phyloP scores from a whole-genome alignment of 2,888 invertebrate genomes.

The Nephrocerus scutellatus region DNA sequence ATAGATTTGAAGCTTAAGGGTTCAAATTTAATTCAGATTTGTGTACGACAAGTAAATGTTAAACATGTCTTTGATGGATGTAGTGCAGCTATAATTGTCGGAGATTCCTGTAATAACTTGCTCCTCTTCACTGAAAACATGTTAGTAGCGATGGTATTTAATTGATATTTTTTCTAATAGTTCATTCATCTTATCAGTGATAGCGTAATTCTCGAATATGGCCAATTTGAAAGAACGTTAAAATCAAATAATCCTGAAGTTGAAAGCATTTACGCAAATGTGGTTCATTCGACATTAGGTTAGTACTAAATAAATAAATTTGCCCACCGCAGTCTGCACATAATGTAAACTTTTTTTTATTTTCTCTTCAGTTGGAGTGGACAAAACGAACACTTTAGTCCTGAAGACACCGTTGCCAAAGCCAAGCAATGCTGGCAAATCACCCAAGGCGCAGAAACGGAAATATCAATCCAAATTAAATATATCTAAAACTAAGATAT shows the following conservation, averaged over 20 bases:
- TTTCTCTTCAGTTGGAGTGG: conserved; percentile 23
- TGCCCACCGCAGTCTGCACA: too few species aligned
- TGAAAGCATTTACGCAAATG: conserved; percentile 51
- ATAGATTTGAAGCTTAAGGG: conserved; percentile 44
- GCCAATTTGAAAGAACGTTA: conserved; percentile 47
- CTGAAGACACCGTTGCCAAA: conserved; percentile 11
- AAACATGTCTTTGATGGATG: conserved; percentile 47
- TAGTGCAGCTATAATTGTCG: conserved; percentile 51
- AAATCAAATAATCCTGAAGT: conserved; percentile 45
- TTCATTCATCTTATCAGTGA: too few species aligned
- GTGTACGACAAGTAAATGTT: conserved; percentile 48
- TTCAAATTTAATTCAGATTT: conserved; percentile 38
- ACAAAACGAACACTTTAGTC: conserved; percentile 15
- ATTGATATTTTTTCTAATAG: conserved; percentile 2
- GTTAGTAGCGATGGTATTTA: conserved; percentile 43
- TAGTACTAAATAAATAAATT: too few species aligned
- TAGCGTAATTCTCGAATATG: conserved; percentile 46
- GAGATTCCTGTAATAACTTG: conserved; percentile 59
- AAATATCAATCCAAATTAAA: conserved; percentile 14
- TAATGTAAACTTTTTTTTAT: conserved; percentile 4
- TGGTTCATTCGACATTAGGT: conserved; percentile 57
- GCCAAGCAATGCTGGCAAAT: conserved; percentile 1
- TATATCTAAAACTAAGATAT: conserved; percentile 4
- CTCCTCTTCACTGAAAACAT: conserved; percentile 52
- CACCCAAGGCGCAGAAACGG: conserved; percentile 5